phyloP scores from a whole-genome alignment of 2,888 invertebrate genomes.

The Rugalucina vietnamica region DNA sequence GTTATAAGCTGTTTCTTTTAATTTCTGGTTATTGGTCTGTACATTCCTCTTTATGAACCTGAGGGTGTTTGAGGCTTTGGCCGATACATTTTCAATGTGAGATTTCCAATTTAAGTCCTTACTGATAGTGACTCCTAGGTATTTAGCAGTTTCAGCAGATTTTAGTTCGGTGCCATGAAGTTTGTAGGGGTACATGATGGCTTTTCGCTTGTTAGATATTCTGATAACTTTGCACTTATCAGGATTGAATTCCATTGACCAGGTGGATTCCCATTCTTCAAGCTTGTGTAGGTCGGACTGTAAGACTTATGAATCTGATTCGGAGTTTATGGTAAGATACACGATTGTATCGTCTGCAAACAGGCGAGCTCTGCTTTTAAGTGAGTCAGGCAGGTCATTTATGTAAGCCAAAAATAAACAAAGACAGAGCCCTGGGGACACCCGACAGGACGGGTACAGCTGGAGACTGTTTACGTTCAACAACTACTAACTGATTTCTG shows the following conservation, averaged over 20 bases:
- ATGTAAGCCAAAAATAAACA: not conserved
- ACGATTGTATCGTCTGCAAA: slow-evolving; percentile 4
- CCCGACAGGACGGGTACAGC: not conserved
- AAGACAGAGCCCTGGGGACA: slow-evolving; percentile 1
- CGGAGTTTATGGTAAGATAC: not conserved
- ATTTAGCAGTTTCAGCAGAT: not conserved
- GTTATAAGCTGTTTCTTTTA: no score
- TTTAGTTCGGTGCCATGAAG: not conserved
- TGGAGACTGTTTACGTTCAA: not conserved
- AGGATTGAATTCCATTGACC: slow-evolving; percentile 21
- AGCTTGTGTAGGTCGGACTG: slow-evolving; percentile 8
- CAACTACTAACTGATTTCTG: not conserved
- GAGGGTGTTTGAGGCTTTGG: no score
- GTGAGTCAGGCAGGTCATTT: not conserved
- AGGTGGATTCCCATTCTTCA: slow-evolving; percentile 6
- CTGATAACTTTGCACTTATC: slow-evolving; percentile 15
- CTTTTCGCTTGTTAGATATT: slow-evolving; percentile 18
- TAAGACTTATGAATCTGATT: not conserved
- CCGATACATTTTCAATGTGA: slow-evolving; percentile 1
- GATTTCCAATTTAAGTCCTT: not conserved
- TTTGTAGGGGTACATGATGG: not conserved
- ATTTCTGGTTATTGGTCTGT: no score
- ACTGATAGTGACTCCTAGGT: not conserved
- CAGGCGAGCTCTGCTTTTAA: no score
- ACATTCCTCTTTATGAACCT: no score